phyloP scores from a whole-genome alignment of 2,113 vertebrate genomes.

The Serilophus lunatus region DNA sequence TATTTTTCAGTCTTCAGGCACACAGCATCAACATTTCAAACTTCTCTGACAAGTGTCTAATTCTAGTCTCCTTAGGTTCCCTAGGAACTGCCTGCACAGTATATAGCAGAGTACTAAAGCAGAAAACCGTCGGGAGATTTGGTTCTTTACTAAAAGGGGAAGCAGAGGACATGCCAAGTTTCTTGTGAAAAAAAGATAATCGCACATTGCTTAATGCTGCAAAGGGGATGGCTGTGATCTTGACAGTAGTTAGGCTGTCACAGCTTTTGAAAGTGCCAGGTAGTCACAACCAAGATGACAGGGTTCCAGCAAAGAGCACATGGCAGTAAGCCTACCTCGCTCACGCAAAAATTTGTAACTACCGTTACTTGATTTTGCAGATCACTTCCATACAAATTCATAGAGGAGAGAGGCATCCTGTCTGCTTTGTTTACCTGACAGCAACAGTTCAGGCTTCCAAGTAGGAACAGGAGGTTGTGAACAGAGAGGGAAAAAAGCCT shows the following conservation, averaged over 20 bases:
- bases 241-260: neutral
- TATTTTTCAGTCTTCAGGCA: neutral
- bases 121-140: neutral
- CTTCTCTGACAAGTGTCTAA: neutral
- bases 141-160: neutral
- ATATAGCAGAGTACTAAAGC: neutral
- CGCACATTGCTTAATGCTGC: fast-evolving
- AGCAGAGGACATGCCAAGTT: neutral
- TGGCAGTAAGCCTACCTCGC: fast-evolving
- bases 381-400: neutral
- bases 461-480: neutral
- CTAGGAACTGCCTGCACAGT: neutral
- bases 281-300: neutral
- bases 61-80: neutral
- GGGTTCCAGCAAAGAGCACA: neutral
- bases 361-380: neutral
- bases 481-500: neutral
- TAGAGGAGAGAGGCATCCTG: neutral
- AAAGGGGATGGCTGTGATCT: fast-evolving
- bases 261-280: neutral
- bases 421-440: neutral
- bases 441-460: neutral
- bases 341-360: neutral
- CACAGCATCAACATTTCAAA: neutral
- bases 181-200: neutral